Evolutionary conservation across 2,888 invertebrate species (phyloP).

Genomic region (Melipona bicolor): DNA sequence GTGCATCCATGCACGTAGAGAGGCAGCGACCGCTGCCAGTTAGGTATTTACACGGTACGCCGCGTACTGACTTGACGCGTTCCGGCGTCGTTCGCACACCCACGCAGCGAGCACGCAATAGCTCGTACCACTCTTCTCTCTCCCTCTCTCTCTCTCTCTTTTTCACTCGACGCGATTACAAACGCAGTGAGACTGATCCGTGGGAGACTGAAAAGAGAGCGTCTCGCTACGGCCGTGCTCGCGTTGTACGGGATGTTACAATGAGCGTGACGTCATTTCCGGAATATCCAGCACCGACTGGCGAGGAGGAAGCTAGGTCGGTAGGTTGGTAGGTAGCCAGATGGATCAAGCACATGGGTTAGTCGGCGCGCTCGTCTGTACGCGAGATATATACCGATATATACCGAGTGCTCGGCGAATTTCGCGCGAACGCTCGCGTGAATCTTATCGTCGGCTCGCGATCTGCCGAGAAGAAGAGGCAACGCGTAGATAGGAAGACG

Average conservation of each 20-base stretch:
- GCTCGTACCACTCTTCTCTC: not conserved
- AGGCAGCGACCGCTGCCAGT: constrained; percentile 45
- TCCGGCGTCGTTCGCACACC: constrained; percentile 60
- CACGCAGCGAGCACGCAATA: constrained; percentile 49
- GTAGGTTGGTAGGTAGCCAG: constrained; percentile 77
- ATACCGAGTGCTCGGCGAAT: constrained; percentile 35
- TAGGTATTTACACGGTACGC: constrained; percentile 69
- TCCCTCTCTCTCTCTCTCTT: not conserved
- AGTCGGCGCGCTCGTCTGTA: not conserved
- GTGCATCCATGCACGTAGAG: constrained; percentile 37
- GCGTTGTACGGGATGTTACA: constrained; percentile 78
- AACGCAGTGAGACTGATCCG: constrained; percentile 43
- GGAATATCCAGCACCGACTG: constrained; percentile 72
- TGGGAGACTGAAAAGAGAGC: constrained; percentile 68
- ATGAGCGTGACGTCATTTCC: constrained; percentile 82
- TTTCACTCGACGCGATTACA: constrained; percentile 16
- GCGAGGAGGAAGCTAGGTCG: constrained; percentile 80
- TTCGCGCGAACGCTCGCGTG: constrained; percentile 2
- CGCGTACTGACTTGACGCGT: constrained; percentile 60
- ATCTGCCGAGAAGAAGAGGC: not conserved
- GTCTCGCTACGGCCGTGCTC: constrained; percentile 61
- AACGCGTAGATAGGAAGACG: not conserved
- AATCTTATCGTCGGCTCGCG: not conserved
- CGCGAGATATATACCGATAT: constrained; percentile 1
- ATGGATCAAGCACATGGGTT: constrained; percentile 58